Conservation (phyloP, 2,888 invertebrate species). For the Ophion slaviceki region DNA sequence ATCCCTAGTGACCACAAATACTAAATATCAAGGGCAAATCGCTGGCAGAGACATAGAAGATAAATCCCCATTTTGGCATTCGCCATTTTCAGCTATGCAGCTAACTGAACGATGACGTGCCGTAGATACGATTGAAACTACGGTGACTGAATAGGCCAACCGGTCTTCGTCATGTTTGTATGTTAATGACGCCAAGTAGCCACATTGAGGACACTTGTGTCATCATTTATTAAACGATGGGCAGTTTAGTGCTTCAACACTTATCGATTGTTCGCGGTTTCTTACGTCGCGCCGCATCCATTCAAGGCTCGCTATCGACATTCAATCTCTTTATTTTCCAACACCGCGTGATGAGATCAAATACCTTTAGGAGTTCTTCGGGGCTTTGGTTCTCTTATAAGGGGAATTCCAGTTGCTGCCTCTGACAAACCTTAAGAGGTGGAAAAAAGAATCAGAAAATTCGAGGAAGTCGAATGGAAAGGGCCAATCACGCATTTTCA, state of each 20-base stretch:
- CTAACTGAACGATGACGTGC: constrained; percentile 33
- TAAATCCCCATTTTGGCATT: constrained; percentile 9
- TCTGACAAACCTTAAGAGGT: neutral
- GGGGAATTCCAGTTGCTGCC: neutral
- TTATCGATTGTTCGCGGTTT: constrained; percentile 10
- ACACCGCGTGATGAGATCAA: neutral
- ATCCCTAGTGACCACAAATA: neutral
- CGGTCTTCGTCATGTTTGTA: constrained; percentile 50
- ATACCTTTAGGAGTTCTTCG: neutral
- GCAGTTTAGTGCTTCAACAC: constrained; percentile 29
- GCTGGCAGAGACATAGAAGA: neutral
- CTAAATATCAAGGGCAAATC: neutral
- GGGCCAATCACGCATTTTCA: no score
- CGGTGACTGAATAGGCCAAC: constrained; percentile 48
- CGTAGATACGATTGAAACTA: neutral
- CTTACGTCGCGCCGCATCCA: neutral
- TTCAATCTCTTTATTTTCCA: neutral
- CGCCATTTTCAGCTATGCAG: constrained; percentile 5
- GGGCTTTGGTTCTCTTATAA: neutral
- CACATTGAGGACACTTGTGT: constrained; percentile 27
- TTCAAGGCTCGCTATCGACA: neutral
- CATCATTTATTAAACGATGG: constrained; percentile 46
- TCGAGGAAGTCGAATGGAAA: neutral
- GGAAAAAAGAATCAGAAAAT: neutral
- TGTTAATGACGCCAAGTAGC: constrained; percentile 40